Conservation (phyloP, 2,113 vertebrate genomes). For the Hippocampus mohnikei region DNA sequence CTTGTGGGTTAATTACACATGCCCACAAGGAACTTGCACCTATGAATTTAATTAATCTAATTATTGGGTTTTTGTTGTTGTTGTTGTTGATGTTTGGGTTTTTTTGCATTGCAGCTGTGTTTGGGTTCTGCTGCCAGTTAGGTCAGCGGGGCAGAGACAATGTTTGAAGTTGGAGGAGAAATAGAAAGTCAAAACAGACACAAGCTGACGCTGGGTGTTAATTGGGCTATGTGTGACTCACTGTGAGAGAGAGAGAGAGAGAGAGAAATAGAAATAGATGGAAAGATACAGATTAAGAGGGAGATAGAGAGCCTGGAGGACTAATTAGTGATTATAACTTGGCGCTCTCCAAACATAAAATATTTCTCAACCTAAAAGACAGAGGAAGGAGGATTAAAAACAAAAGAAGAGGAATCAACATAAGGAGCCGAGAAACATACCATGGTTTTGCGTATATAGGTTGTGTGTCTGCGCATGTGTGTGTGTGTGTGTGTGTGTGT, state of each 20-base stretch:
- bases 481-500: conserved; percentile 16
- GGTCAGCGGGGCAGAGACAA: conserved; percentile 30
- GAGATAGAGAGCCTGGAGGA: conserved; percentile 67
- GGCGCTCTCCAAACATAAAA: conserved; percentile 71
- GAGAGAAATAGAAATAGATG: conserved; percentile 23
- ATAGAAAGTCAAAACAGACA: conserved; percentile 52
- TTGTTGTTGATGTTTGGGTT: neutral
- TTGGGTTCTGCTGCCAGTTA: conserved; percentile 11
- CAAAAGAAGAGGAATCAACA: conserved; percentile 68
- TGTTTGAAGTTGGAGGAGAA: conserved; percentile 29
- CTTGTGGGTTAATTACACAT: conserved; percentile 35
- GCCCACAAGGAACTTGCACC: conserved; percentile 37
- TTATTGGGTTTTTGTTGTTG: conserved; percentile 14
- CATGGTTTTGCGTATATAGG: conserved; percentile 28
- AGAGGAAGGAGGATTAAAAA: conserved; percentile 72
- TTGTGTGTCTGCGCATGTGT: conserved; percentile 10
- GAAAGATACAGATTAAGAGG: conserved; percentile 22
- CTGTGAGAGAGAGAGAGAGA: conserved; percentile 48
- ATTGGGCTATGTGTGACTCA: conserved; percentile 59
- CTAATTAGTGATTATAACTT: conserved; percentile 76
- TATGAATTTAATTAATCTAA: conserved; percentile 29
- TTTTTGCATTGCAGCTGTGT: conserved; percentile 24
- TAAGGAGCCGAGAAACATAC: conserved; percentile 51
- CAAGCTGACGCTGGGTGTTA: conserved; percentile 57
- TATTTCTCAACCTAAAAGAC: conserved; percentile 70